Evolutionary conservation across 2,888 invertebrate species (phyloP), one percentile per base, ranked within the genome.

Genomic region (Alviniconcha strummeri): DNA sequence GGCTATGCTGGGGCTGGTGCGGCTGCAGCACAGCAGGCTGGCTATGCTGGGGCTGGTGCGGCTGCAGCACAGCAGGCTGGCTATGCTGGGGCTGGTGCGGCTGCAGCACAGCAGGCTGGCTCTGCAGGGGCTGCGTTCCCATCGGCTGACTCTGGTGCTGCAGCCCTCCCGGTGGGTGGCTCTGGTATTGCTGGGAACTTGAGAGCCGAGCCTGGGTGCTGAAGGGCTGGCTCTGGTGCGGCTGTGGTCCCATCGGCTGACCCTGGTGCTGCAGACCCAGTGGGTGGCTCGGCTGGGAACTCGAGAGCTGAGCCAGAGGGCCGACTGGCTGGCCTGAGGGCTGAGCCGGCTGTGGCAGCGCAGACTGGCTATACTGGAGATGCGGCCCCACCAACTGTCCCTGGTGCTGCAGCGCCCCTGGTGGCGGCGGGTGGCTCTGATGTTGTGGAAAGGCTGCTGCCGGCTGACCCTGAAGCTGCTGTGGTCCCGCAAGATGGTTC

Each of bases 401-500:
- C 56, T 60, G 67, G 8, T 56, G 79, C 36, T 76, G 74, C 36
- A n/a, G n/a, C 6, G 71, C 13, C 9, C 36, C 64, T 55, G 78
- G 74, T 54, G 67, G 13, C 19, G 15, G 13, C n/a, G 67, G 80
- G 71, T 19, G 56, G 15, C 67, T 52, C 15, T 19, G 64, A 54
- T 64, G 69, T 1, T 60, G 74, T 52, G 69, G 75, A 13, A 13
- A n/a, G 52, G 13, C 11, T 17, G 11, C 15, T 15, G 15, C 74
- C 67, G 76, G 71, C 60, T 72, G 80, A 52, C 52, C 76, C 5
- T 64, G 72, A 15, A 76, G 83, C 71, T 71, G 84, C 55, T 80
- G 84, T 36, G 19, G 79, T 36, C 72, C 80, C 5, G 64, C 80
- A 4, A 77, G 82, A 19, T 83, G 84, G 2, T 80, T 72, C 17